Evolutionary conservation across 2,888 invertebrate species (phyloP).

Genomic region (Melinaea marsaeus): DNA sequence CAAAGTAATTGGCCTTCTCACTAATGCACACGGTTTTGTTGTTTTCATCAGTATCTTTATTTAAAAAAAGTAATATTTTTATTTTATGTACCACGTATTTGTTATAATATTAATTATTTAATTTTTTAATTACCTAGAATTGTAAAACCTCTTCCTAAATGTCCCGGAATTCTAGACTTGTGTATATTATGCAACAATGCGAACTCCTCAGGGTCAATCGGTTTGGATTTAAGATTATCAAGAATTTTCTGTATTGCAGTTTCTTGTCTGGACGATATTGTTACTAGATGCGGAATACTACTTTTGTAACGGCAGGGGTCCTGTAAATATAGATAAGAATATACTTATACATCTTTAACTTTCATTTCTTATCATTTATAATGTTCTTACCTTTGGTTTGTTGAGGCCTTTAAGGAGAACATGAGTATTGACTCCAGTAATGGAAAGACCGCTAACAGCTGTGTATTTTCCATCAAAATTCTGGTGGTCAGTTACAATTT

Average conservation of each 20-base stretch:
- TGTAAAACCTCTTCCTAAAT: slow-evolving; percentile 58
- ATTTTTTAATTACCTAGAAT: slow-evolving; percentile 46
- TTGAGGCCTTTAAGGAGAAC: slow-evolving; percentile 52
- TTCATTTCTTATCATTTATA: background rate
- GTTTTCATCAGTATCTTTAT: slow-evolving; percentile 43
- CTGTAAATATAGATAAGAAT: slow-evolving; percentile 33
- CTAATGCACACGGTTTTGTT: slow-evolving; percentile 44
- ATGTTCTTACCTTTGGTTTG: slow-evolving; percentile 50
- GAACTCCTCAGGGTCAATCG: slow-evolving; percentile 60
- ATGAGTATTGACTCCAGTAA: slow-evolving; percentile 57
- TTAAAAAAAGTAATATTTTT: slow-evolving; percentile 4
- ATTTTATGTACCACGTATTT: background rate
- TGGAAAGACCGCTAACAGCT: slow-evolving; percentile 55
- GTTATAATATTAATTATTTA: background rate
- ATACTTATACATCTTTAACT: background rate
- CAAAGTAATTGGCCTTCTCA: slow-evolving; percentile 48
- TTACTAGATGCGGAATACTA: slow-evolving; percentile 51
- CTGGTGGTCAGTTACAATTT: slow-evolving; percentile 77
- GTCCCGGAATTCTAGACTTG: slow-evolving; percentile 45
- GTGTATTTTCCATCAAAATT: slow-evolving; percentile 72
- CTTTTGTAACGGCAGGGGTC: slow-evolving; percentile 47
- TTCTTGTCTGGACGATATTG: slow-evolving; percentile 54
- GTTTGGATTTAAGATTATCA: slow-evolving; percentile 47
- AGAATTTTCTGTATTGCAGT: slow-evolving; percentile 44
- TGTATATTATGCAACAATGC: slow-evolving; percentile 59